Percentiles rank a stretch among this genome's conserved stretches.
These are phyloP conservation scores for Pseudocheirus occidentalis DNA, from an alignment of 2,797 vertebrate species.

Conservation along the genomic window DNA sequence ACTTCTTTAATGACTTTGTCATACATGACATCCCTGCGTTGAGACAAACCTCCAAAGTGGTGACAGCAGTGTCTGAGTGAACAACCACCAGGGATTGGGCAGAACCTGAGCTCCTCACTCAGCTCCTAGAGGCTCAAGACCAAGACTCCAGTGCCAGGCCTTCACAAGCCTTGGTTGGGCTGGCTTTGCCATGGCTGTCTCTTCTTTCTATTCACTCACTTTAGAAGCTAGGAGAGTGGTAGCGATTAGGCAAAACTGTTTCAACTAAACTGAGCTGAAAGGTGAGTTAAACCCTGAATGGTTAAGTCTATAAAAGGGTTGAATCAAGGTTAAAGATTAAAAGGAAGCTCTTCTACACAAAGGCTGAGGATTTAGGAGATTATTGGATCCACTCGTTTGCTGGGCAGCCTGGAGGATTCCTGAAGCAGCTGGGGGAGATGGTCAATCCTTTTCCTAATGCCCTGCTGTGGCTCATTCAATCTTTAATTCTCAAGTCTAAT, in stretches of 20 bases:
- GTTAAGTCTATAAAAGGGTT: background rate
- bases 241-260: background rate
- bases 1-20: background rate
- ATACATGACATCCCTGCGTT: background rate
- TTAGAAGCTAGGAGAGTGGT: background rate
- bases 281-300: background rate
- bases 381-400: background rate
- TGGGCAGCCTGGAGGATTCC: background rate
- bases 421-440: background rate
- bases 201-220: background rate
- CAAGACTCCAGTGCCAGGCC: background rate
- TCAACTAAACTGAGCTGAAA: background rate
- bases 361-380: background rate
- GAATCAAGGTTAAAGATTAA: background rate
- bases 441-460: background rate
- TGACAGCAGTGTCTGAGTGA: background rate
- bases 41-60: background rate
- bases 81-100: background rate
- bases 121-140: background rate
- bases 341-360: background rate
- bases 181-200: background rate
- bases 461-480: background rate
- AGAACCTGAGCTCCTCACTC: background rate
- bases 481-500: background rate
- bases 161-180: background rate